phyloP scores from a whole-genome alignment of 1,140 invertebrate genomes.

The Zaprionus vittiger region DNA sequence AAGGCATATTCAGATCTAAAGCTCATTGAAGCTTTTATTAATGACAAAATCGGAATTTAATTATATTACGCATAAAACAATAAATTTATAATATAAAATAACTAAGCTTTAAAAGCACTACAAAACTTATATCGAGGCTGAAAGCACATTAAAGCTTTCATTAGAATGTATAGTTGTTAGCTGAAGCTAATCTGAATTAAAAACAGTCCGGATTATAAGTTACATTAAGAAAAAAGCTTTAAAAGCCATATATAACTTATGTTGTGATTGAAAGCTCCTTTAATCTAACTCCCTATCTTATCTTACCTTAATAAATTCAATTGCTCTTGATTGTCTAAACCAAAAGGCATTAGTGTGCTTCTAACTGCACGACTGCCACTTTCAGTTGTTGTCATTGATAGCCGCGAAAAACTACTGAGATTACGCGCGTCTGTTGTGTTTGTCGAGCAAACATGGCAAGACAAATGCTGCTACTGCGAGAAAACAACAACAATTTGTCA shows the following conservation, averaged over 20 bases:
- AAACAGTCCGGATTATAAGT: too few relatives aligned
- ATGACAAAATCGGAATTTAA: too few relatives aligned
- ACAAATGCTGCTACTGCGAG: conserved; percentile 41
- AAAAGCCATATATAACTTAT: not conserved
- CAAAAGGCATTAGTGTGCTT: not conserved
- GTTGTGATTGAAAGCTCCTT: not conserved
- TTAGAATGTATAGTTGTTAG: not conserved
- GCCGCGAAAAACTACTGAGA: conserved; percentile 21
- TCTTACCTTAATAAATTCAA: not conserved
- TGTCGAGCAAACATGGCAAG: conserved; percentile 26
- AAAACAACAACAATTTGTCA: conserved; percentile 68
- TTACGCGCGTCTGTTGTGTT: conserved; percentile 33
- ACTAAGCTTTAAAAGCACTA: too few relatives aligned
- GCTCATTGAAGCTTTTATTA: too few relatives aligned
- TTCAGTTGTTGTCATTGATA: conserved; percentile 36
- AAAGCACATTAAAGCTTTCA: not conserved
- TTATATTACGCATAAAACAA: too few relatives aligned
- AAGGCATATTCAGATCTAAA: too few relatives aligned
- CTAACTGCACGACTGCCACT: not conserved
- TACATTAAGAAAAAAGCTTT: not conserved
- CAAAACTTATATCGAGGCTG: not conserved
- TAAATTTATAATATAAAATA: too few relatives aligned
- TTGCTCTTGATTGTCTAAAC: not conserved
- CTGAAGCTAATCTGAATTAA: not conserved
- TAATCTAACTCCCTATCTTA: not conserved